Conservation (phyloP, 2,888 invertebrate genomes). For the Halictus quadricinctus region DNA sequence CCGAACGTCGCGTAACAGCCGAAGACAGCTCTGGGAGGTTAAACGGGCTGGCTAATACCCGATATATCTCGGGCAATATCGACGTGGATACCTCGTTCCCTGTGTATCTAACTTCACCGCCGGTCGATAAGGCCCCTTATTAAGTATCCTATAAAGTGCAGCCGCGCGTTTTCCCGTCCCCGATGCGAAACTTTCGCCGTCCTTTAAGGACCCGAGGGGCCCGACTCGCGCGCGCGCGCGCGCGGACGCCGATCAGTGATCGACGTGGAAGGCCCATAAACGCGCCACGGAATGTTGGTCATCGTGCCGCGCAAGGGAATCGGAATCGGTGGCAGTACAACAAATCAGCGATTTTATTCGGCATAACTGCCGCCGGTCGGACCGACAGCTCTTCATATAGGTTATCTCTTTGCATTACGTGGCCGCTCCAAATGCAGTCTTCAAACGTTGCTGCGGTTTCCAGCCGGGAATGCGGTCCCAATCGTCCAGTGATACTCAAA, state of each 20-base stretch:
- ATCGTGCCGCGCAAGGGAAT: slow-evolving; percentile 61
- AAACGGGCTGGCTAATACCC: slow-evolving; percentile 57
- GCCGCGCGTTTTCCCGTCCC: slow-evolving; percentile 58
- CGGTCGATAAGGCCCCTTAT: slow-evolving; percentile 65
- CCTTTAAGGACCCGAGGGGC: slow-evolving; percentile 37
- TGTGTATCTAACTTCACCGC: slow-evolving; percentile 70
- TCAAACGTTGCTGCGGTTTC: slow-evolving; percentile 73
- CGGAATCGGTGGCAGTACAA: slow-evolving; percentile 72
- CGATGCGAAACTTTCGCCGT: slow-evolving; percentile 48
- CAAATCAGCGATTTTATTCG: slow-evolving; percentile 80
- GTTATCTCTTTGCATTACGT: slow-evolving; percentile 77
- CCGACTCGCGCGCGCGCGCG: slow-evolving; percentile 5
- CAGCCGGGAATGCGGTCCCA: slow-evolving; percentile 75
- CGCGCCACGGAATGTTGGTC: slow-evolving; percentile 68
- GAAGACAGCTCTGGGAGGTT: slow-evolving; percentile 52
- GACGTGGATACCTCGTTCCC: slow-evolving; percentile 64
- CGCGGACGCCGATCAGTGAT: slow-evolving; percentile 62
- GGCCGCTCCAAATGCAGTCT: slow-evolving; percentile 79
- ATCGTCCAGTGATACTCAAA: slow-evolving; percentile 78
- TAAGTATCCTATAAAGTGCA: slow-evolving; percentile 65
- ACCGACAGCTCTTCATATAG: slow-evolving; percentile 79
- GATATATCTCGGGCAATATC: slow-evolving; percentile 63
- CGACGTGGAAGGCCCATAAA: slow-evolving; percentile 67
- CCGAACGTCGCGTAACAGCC: slow-evolving; percentile 37
- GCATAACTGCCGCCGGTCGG: slow-evolving; percentile 71